A percentile compares a stretch with the other conserved stretches of the same genome.
phyloP scores from a whole-genome alignment of 2,797 vertebrate species.

The Austrolebias charrua region DNA sequence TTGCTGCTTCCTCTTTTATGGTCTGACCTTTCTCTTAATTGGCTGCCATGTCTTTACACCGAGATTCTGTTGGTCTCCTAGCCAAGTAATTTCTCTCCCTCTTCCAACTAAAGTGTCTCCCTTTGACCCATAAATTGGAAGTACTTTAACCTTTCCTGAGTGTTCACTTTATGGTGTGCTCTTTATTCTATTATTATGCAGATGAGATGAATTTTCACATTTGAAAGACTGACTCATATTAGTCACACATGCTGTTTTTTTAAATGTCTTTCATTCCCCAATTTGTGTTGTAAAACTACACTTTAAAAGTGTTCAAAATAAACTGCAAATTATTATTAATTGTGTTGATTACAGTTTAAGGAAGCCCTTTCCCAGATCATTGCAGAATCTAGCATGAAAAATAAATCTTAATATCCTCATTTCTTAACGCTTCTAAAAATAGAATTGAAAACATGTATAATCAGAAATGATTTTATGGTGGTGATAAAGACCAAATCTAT shows the following conservation, averaged over 20 bases:
- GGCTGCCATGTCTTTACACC: constrained; percentile 76
- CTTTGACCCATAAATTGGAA: constrained; percentile 77
- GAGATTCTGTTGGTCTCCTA: constrained; percentile 73
- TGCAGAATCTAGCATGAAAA: constrained; percentile 2
- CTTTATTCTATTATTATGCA: constrained; percentile 77
- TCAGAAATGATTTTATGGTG: constrained; percentile 26
- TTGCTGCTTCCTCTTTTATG: constrained; percentile 68
- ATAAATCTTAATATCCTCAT: constrained; percentile 12
- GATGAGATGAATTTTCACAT: constrained; percentile 66
- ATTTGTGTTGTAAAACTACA: constrained; percentile 19
- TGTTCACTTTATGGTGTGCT: constrained; percentile 73
- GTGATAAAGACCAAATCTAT: background rate
- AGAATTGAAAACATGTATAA: constrained; percentile 25
- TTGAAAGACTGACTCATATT: constrained; percentile 58
- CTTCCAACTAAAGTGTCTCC: constrained; percentile 67
- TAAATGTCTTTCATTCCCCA: constrained; percentile 17
- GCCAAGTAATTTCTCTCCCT: constrained; percentile 65
- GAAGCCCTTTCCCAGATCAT: constrained; percentile 12
- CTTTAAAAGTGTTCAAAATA: background rate
- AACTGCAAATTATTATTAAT: constrained; percentile 18
- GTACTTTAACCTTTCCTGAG: constrained; percentile 78
- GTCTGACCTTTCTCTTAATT: constrained; percentile 81
- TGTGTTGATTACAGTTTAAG: constrained; percentile 12
- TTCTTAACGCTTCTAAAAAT: constrained; percentile 13
- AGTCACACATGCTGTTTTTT: constrained; percentile 43